Conservation (phyloP, 35 echinoderm and acorn worm species). For the Anneissia japonica region DNA sequence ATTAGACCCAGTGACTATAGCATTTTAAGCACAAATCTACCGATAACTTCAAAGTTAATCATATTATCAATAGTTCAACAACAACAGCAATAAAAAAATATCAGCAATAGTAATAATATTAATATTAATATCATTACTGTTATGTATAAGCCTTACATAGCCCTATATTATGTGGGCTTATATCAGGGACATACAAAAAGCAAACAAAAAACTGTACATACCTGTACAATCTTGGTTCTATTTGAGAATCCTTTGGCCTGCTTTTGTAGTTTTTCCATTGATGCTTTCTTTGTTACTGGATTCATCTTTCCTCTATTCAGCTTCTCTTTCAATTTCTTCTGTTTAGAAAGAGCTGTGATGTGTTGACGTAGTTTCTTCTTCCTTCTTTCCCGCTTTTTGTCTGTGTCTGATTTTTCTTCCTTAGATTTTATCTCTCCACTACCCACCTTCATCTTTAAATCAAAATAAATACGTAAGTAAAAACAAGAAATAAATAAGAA, state of each 20-base stretch:
- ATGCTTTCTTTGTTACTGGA: constrained; percentile 59
- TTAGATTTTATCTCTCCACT: constrained; percentile 70
- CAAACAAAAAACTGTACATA: not conserved
- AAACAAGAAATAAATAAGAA: not conserved
- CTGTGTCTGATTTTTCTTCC: constrained; percentile 58
- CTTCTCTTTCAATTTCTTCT: constrained; percentile 52
- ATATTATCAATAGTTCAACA: no score
- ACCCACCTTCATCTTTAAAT: constrained; percentile 26
- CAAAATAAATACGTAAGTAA: not conserved
- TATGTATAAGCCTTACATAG: no score
- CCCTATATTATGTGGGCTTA: no score
- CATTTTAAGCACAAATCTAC: no score
- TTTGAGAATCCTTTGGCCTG: constrained; percentile 55
- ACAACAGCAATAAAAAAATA: no score
- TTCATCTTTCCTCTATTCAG: constrained; percentile 38
- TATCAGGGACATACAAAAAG: no score
- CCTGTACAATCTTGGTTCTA: constrained; percentile 86
- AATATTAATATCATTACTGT: no score
- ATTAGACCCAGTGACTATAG: no score
- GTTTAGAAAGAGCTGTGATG: constrained; percentile 36
- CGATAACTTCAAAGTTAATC: no score
- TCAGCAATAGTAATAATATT: no score
- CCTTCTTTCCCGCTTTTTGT: constrained; percentile 55
- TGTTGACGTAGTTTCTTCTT: constrained; percentile 76
- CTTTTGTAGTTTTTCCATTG: constrained; percentile 66